Evolutionary conservation across 2,888 invertebrate genomes (phyloP).

Genomic region (Leptothorax acervorum): DNA sequence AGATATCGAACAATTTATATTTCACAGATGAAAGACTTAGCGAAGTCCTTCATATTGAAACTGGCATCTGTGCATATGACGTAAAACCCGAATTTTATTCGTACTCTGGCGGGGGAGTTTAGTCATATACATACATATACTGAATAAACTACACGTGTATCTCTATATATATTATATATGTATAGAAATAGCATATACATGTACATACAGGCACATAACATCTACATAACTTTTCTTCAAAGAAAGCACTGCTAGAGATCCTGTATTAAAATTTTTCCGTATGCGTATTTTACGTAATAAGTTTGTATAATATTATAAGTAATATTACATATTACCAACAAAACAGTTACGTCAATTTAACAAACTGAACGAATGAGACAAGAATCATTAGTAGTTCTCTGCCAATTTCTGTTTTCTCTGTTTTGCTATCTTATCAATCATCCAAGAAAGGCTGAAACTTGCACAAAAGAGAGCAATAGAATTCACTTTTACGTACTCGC

Average conservation of each 20-base stretch:
- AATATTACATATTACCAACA: background rate
- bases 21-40: slow-evolving; percentile 35
- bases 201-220: slow-evolving; percentile 20
- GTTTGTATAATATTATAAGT: background rate
- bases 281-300: background rate
- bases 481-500: background rate
- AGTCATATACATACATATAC: slow-evolving; percentile 29
- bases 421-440: slow-evolving; percentile 19
- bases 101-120: background rate
- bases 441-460: background rate
- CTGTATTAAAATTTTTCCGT: background rate
- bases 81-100: slow-evolving; percentile 54
- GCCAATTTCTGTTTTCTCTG: background rate
- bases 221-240: slow-evolving; percentile 22
- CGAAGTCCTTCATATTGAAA: slow-evolving; percentile 35
- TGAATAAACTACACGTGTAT: slow-evolving; percentile 41
- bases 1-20: slow-evolving; percentile 35
- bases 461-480: background rate
- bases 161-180: slow-evolving; percentile 24
- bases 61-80: slow-evolving; percentile 39
- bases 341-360: background rate
- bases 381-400: slow-evolving; percentile 1
- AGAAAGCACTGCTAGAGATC: slow-evolving; percentile 12
- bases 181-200: slow-evolving; percentile 31
- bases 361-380: background rate